A percentile compares a stretch with the other conserved stretches of the same genome.
Conservation (phyloP, 2,797 vertebrate genomes). For the Neostethus bicornis region DNA sequence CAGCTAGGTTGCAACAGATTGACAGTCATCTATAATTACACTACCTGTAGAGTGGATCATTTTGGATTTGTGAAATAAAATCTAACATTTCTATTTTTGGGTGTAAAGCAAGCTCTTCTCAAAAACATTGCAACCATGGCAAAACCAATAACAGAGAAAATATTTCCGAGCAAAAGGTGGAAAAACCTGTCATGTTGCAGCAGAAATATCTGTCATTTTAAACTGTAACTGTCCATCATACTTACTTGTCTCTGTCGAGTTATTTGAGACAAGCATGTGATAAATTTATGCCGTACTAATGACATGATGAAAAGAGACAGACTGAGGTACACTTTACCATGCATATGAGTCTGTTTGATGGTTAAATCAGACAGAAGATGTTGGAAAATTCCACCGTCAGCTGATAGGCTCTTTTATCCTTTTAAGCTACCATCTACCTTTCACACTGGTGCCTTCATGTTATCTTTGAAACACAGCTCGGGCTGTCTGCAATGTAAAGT, state of each 20-base stretch:
- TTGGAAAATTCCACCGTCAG: constrained; percentile 69
- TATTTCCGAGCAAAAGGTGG: constrained; percentile 55
- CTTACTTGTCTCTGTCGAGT: constrained; percentile 59
- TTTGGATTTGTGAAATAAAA: constrained; percentile 59
- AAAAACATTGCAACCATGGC: constrained; percentile 48
- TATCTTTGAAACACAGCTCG: constrained; percentile 58
- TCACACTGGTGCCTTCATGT: constrained; percentile 56
- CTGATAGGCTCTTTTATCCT: constrained; percentile 73
- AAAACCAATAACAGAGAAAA: constrained; percentile 59
- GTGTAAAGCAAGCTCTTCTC: constrained; percentile 45
- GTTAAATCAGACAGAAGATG: constrained; percentile 65
- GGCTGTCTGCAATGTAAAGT: constrained; percentile 49
- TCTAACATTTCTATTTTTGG: constrained; percentile 69
- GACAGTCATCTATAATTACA: constrained; percentile 68
- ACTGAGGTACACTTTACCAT: constrained; percentile 64
- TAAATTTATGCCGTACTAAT: constrained; percentile 68
- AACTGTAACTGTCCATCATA: constrained; percentile 58
- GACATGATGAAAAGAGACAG: constrained; percentile 71
- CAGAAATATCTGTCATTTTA: constrained; percentile 69
- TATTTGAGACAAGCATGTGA: constrained; percentile 59
- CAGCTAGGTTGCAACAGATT: constrained; percentile 58
- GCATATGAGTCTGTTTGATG: constrained; percentile 72
- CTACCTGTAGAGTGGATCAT: constrained; percentile 38
- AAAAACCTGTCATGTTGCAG: constrained; percentile 64
- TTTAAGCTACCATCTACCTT: constrained; percentile 69